Evolutionary conservation across 2,797 vertebrate genomes (phyloP), one percentile per base, ranked within the genome.

Genomic region (Coilia nasus): DNA sequence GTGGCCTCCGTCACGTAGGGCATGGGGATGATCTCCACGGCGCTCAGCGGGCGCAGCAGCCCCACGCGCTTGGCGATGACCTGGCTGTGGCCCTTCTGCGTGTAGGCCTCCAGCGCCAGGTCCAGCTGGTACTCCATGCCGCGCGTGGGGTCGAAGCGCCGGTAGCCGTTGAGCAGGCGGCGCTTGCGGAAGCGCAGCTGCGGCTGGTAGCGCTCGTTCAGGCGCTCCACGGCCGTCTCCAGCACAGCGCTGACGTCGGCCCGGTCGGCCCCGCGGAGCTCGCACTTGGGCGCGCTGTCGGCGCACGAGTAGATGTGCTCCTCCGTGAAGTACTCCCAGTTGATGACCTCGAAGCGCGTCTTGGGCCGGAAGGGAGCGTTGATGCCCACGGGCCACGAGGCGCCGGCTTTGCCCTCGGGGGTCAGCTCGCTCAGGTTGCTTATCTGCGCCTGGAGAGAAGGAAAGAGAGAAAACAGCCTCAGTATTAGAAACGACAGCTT

Each of bases 281-380:
- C 97, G 3, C 98, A 99, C 92, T 99, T 99, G 2, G 98, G 98
- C 2, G 97, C 94, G 81, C 97, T 96, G 0, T 97, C 96, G 0
- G 93, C 87, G 50, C 98, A 99, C 2, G 97, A 96, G 94, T 98
- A 99, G 25, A 97, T 95, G 35, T 99, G 97, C 91, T 97, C 97
- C 85, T 99, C 98, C 0, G 98, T 99, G 90, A 99, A 99, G 93
- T 99, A 99, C 86, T 99, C 98, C 98, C 98, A 99, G 94, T 96
- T 96, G 89, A 99, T 95, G 0, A 99, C 97, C 92, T 99, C 98
- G n/a, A 99, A 99, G 60, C 98, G 97, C 0, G 97, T 97, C 87
- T 93, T 96, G 0, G 98, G 97, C 17, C 93, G 95, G 89, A 99
- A 99, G 0, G 98, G 97, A 0, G 97, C 94, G 0, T 97, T 97